Evolutionary conservation across 1,140 invertebrate species (phyloP).

Genomic region (Drosophila baimaii): DNA sequence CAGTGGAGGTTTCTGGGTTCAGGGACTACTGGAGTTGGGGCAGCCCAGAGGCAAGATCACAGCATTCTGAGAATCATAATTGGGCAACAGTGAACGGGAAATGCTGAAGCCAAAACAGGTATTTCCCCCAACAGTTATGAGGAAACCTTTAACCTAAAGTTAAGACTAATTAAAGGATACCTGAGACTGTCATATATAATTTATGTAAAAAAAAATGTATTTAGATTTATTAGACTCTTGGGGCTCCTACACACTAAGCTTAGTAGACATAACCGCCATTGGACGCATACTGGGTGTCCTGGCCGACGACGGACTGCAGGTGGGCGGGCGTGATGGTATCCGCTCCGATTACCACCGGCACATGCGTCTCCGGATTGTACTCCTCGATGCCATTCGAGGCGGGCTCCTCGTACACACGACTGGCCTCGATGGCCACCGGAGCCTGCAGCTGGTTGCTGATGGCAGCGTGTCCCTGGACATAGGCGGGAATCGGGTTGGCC

Average conservation of each 20-base stretch:
- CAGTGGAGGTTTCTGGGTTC: conserved; percentile 6
- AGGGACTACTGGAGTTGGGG: neutral
- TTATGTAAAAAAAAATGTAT: conserved; percentile 4
- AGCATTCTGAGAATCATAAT: conserved; percentile 20
- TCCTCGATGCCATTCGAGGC: conserved; percentile 67
- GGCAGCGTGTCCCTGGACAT: conserved; percentile 36
- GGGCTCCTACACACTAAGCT: neutral
- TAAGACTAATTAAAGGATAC: too few species aligned
- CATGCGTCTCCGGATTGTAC: conserved; percentile 60
- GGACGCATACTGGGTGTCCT: conserved; percentile 64
- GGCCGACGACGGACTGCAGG: conserved; percentile 7
- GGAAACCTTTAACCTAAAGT: neutral
- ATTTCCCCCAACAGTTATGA: neutral
- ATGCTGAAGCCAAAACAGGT: conserved; percentile 1
- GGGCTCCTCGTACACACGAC: conserved; percentile 59
- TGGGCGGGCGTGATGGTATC: conserved; percentile 61
- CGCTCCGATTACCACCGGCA: conserved; percentile 52
- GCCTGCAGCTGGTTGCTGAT: conserved; percentile 36
- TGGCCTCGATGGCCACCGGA: conserved; percentile 24
- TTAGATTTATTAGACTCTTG: conserved; percentile 20
- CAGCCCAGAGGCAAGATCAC: neutral
- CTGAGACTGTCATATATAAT: too few species aligned
- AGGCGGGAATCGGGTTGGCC: conserved; percentile 24
- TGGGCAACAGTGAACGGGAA: conserved; percentile 15
- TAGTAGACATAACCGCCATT: conserved; percentile 75